Evolutionary conservation across 2,888 invertebrate genomes (phyloP).

Genomic region (Drosophila aldrichi): DNA sequence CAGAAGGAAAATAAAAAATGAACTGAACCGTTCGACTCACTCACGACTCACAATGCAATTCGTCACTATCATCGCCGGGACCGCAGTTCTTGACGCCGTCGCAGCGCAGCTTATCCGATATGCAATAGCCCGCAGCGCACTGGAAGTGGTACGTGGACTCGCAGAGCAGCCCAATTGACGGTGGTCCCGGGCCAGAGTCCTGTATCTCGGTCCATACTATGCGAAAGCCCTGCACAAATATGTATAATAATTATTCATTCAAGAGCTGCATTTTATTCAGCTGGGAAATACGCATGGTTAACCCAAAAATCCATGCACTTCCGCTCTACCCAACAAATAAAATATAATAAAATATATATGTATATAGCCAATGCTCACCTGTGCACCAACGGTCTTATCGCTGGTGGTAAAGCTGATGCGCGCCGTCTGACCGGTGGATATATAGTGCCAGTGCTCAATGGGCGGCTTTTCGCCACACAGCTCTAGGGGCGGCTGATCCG

Average conservation of each 20-base stretch:
- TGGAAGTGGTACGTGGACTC: constrained; percentile 89
- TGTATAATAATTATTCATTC: background rate
- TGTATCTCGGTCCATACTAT: constrained; percentile 97
- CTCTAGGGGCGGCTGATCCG: constrained; percentile 92
- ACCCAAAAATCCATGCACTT: background rate
- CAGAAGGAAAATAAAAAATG: constrained; percentile 83
- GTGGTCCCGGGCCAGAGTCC: constrained; percentile 87
- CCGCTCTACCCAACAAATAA: background rate
- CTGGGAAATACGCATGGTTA: constrained; percentile 3
- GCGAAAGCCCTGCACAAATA: constrained; percentile 90
- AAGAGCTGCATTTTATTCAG: background rate
- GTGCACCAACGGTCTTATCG: constrained; percentile 96
- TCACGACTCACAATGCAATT: constrained; percentile 86
- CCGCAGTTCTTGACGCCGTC: constrained; percentile 93
- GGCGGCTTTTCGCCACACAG: constrained; percentile 94
- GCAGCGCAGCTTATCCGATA: constrained; percentile 91
- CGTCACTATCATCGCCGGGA: constrained; percentile 86
- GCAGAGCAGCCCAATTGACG: constrained; percentile 84
- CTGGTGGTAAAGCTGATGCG: constrained; percentile 97
- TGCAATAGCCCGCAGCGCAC: constrained; percentile 92
- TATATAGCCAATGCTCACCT: constrained; percentile 69
- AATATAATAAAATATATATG: background rate
- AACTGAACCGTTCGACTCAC: constrained; percentile 87
- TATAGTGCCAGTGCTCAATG: constrained; percentile 92
- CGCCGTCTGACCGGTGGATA: constrained; percentile 94